Evolutionary conservation across 2,113 vertebrate genomes (phyloP), one percentile per base, ranked within the genome.

Genomic region (Caloenas nicobarica): DNA sequence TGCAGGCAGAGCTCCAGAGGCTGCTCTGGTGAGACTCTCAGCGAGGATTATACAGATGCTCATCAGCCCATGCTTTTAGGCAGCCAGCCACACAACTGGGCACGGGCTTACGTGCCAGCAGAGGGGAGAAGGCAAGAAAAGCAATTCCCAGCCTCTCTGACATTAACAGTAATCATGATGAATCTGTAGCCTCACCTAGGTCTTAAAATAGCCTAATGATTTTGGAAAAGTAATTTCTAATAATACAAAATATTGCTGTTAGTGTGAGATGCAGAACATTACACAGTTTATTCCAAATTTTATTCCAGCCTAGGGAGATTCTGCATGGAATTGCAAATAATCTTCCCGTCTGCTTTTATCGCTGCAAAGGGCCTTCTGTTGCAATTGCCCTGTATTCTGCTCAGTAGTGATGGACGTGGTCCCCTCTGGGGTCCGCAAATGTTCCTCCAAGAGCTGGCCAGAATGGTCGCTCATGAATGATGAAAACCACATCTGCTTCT

Each of bases 211-310:
- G 50, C 19, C 29, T 87, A 79, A 91, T 73, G 73, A 69, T 79
- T 93, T 74, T 61, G 34, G 53, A 79, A 79, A 88, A 91, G 57
- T 50, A 81, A 81, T 93, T 95, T 94, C 80, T 91, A 94, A 81
- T 85, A 92, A 61, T 33, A 51, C 31, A 69, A 93, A 79, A 72
- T 81, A 53, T 62, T 94, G 61, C 70, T 58, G 33, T 42, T 93
- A 72, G 24, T 54, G 48, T 51, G 76, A 94, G 33, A 48, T 34
- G 58, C 0, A 0, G 77, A 88, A 61, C 61, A 28, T 87, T 69
- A 84, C 29, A 87, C 7, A 74, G 73, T 87, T 66, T 82, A 77
- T 65, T 92, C 58, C n/a, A 61, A 82, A 89, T 94, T 96, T 93
- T 89, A 95, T 91, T 87, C 83, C 51, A 87, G 68, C 83, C 88